These are phyloP conservation scores for Vanessa cardui DNA, from an alignment of 2,888 invertebrate species.

Conservation along the genomic window DNA sequence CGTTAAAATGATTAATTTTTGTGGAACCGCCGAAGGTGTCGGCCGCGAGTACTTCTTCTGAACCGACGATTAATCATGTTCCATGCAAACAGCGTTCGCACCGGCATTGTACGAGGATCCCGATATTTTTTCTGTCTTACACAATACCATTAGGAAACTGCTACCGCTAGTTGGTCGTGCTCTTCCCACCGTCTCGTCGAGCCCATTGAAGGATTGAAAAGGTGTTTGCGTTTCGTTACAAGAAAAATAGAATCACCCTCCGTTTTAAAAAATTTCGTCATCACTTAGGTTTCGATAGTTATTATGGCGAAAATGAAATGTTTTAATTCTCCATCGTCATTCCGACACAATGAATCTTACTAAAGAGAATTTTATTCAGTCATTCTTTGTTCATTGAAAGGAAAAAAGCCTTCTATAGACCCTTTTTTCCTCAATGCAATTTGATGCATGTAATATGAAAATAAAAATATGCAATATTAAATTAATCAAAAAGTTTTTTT, in stretches of 20 bases:
- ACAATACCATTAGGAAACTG: conserved; percentile 81
- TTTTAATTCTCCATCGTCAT: conserved; percentile 81
- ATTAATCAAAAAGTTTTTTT: too few species aligned
- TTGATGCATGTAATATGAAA: conserved; percentile 18
- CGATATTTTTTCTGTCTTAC: conserved; percentile 79
- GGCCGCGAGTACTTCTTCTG: conserved; percentile 63
- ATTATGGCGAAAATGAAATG: conserved; percentile 72
- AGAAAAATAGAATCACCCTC: conserved; percentile 79
- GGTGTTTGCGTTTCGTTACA: conserved; percentile 79
- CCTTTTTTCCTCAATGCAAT: conserved; percentile 25
- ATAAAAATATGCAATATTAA: background rate
- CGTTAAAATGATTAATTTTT: conserved; percentile 82
- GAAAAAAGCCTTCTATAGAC: conserved; percentile 39
- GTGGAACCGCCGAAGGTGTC: conserved; percentile 61
- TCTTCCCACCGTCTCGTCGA: conserved; percentile 66
- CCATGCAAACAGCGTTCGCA: conserved; percentile 63
- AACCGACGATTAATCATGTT: conserved; percentile 79
- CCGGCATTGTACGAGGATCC: conserved; percentile 71
- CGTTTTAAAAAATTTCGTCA: conserved; percentile 67
- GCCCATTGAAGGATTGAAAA: conserved; percentile 80
- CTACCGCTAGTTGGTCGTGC: conserved; percentile 78
- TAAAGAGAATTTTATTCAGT: conserved; percentile 69
- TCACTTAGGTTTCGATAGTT: conserved; percentile 82
- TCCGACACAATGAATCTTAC: conserved; percentile 68
- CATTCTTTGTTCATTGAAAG: conserved; percentile 69